Evolutionary conservation across 2,797 vertebrate genomes (phyloP).

Genomic region (Synanceia verrucosa): DNA sequence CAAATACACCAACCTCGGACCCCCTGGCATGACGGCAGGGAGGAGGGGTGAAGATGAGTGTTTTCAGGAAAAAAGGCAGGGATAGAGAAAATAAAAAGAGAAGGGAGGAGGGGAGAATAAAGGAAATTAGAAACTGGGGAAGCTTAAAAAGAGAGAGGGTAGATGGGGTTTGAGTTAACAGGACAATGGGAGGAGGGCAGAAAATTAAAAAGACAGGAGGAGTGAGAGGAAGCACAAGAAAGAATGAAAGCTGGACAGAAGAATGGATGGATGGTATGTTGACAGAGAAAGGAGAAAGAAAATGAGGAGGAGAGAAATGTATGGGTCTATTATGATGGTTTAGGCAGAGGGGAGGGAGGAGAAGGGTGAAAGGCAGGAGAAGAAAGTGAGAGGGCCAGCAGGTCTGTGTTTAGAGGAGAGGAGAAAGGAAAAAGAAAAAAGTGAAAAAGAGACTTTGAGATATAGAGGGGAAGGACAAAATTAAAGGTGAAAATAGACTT

Average conservation of each 20-base stretch:
- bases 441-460: conserved; percentile 30
- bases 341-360: conserved; percentile 1
- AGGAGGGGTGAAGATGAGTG: conserved; percentile 62
- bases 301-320: conserved; percentile 17
- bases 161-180: conserved; percentile 26
- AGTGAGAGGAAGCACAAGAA: conserved; percentile 8
- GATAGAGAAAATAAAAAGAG: conserved; percentile 45
- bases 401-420: conserved; percentile 22
- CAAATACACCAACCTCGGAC: conserved; percentile 73
- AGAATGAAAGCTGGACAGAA: not conserved
- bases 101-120: conserved; percentile 7
- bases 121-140: conserved; percentile 63
- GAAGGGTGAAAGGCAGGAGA: conserved; percentile 6
- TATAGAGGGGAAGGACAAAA: conserved; percentile 19
- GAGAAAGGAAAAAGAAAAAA: conserved; percentile 18
- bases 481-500: conserved; percentile 44
- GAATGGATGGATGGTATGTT: not conserved
- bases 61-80: conserved; percentile 57
- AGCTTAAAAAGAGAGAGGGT: conserved; percentile 28
- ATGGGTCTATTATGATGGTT: conserved; percentile 25
- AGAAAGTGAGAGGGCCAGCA: conserved; percentile 14
- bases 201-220: conserved; percentile 16
- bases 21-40: conserved; percentile 59
- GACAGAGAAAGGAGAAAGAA: conserved; percentile 7
- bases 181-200: not conserved